Base-by-base conservation (phyloP, 2,113 vertebrate genomes). In the Larimichthys polyactis region DNA sequence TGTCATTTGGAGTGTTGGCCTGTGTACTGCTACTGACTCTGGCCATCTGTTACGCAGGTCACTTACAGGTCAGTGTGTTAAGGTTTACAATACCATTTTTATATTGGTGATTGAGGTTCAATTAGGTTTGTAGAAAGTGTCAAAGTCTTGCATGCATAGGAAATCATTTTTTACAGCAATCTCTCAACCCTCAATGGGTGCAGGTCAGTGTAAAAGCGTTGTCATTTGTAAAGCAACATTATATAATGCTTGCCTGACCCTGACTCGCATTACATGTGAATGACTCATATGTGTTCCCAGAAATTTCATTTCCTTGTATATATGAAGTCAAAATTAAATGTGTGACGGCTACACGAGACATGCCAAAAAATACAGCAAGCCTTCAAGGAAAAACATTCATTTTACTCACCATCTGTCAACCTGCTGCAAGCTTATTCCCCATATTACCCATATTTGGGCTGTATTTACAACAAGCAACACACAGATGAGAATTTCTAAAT, bases 21-120 rank as follows among this genome's bases (percentile, higher is more conserved):
- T 89, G 95, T 36, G 81, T 98, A 83, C 94, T 99, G 67, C 89
- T 84, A 55, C 89, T 97, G 64, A 93, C 92, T 75, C 89, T 99
- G 48, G 86, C 94, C 63, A 93, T 98, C 83, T 99, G 96, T 83
- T 99, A 97, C 69, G 96, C 97, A 4, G 93, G 94, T 27, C 93
- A 96, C 81, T 85, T 96, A 55, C 85, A 94, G 97, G 98, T 99
- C 90, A 97, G 97, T 96, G 95, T 94, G 43, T 66, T 52, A 48
- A 63, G 70, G 76, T 9, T 73, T 54, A 36, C n/a, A 22, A 69
- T 22, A 24, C 17, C 0, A 24, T 58, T 49, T 19, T 36, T 20
- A 62, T 70, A 54, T 71, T 70, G 11, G 4, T 0, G 54, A 54
- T 60, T 52, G 4, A 15, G 15, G 20, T 49, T 51, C 14, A 77